Percentiles rank a stretch among this genome's conserved stretches.
These are phyloP conservation scores for Acropora tenuis DNA, from an alignment of 64 coral and sea anemone genomes.

Conservation along the genomic window DNA sequence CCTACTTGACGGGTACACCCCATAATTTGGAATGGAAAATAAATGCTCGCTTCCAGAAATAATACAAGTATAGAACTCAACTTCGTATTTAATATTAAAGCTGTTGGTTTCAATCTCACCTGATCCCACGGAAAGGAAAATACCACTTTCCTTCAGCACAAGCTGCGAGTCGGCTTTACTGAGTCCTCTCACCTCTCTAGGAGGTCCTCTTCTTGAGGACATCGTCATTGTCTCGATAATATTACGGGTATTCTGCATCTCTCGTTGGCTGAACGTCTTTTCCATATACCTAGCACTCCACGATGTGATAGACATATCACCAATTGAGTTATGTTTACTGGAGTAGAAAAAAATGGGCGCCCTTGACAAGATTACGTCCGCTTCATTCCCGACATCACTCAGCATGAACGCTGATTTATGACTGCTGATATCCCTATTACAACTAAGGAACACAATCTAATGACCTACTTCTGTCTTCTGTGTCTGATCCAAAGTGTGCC, in stretches of 20 bases:
- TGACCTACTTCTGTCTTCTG: slow-evolving; percentile 26
- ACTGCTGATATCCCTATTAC: slow-evolving; percentile 19
- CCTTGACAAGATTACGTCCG: slow-evolving; percentile 57
- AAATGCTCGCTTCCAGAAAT: too few species aligned
- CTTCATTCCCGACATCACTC: slow-evolving; percentile 49
- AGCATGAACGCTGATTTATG: slow-evolving; percentile 34
- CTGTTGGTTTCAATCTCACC: neutral
- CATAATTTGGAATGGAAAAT: too few species aligned
- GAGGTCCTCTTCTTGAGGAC: neutral
- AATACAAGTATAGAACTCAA: neutral
- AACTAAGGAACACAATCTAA: slow-evolving; percentile 14
- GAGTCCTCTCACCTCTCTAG: slow-evolving; percentile 42
- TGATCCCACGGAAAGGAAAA: slow-evolving; percentile 47
- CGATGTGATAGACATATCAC: slow-evolving; percentile 44
- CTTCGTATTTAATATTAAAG: slow-evolving; percentile 13
- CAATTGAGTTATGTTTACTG: slow-evolving; percentile 41
- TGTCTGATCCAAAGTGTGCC: slow-evolving; percentile 27
- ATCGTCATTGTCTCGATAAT: slow-evolving; percentile 36
- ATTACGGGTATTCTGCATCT: slow-evolving; percentile 32
- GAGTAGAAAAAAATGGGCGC: slow-evolving; percentile 39
- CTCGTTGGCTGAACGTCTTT: neutral
- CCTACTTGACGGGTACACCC: slow-evolving; percentile 7
- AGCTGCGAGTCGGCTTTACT: slow-evolving; percentile 42
- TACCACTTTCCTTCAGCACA: slow-evolving; percentile 38
- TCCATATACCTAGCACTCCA: slow-evolving; percentile 24